Conservation (phyloP, 2,888 invertebrate species). For the Metacarcinus magister region DNA sequence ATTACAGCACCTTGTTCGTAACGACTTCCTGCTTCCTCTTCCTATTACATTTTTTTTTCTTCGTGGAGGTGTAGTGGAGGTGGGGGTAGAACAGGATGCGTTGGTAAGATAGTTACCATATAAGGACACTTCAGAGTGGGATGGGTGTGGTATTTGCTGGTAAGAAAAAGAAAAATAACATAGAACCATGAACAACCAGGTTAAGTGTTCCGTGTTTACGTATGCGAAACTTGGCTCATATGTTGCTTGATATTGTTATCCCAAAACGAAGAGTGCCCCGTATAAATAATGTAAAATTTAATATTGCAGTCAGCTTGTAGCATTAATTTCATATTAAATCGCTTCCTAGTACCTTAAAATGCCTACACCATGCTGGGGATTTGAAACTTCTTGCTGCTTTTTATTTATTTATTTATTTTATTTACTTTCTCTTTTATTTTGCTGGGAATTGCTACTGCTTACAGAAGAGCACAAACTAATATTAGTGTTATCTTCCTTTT, state of each 20-base stretch:
- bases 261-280: background rate
- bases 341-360: too few relatives aligned
- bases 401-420: too few relatives aligned
- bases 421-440: too few relatives aligned
- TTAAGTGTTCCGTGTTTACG: background rate
- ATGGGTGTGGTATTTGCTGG: background rate
- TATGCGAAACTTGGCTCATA: background rate
- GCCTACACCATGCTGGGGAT: too few relatives aligned
- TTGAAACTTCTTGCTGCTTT: too few relatives aligned
- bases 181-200: background rate
- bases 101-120: background rate
- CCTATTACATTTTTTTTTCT: background rate
- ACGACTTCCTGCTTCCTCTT: slow-evolving; percentile 27
- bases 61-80: background rate
- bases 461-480: too few relatives aligned
- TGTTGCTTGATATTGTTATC: background rate
- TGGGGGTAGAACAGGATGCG: background rate
- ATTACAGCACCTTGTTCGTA: background rate
- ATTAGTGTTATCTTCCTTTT: too few relatives aligned
- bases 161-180: background rate
- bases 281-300: too few relatives aligned
- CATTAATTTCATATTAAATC: too few relatives aligned
- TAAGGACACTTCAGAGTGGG: background rate
- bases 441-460: too few relatives aligned
- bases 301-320: too few relatives aligned